Percentiles rank a stretch among this genome's conserved stretches.
Evolutionary conservation across 2,888 invertebrate genomes (phyloP).

Genomic region (Uloborus plumipes): DNA sequence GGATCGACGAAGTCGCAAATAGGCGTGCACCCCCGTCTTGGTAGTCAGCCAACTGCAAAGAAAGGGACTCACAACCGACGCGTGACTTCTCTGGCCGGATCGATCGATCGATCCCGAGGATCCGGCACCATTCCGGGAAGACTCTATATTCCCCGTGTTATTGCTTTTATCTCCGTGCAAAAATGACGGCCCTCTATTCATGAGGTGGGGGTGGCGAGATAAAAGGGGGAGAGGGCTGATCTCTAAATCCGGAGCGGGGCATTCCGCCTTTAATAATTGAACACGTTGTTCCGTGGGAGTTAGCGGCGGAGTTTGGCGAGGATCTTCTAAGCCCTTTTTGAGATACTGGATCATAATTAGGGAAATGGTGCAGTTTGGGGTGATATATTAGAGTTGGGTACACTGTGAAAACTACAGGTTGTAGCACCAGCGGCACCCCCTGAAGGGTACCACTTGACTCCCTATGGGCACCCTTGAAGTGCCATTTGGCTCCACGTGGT

Average conservation of each 20-base stretch:
- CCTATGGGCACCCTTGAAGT: too few relatives aligned
- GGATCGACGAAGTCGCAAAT: conserved; percentile 28
- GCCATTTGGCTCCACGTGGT: too few relatives aligned
- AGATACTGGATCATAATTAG: too few relatives aligned
- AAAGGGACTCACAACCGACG: conserved; percentile 28
- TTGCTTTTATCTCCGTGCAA: conserved; percentile 56
- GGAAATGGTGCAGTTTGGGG: too few relatives aligned
- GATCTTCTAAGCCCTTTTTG: too few relatives aligned
- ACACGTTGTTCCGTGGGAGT: conserved; percentile 38
- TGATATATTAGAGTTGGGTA: too few relatives aligned
- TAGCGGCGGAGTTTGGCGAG: too few relatives aligned
- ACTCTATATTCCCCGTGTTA: conserved; percentile 56
- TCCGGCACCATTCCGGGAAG: conserved; percentile 1
- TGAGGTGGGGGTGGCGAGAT: conserved; percentile 5
- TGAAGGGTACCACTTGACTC: too few relatives aligned
- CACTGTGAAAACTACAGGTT: too few relatives aligned
- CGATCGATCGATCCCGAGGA: conserved; percentile 43
- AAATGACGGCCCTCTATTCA: conserved; percentile 45
- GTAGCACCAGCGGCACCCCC: too few relatives aligned
- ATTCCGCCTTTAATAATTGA: conserved; percentile 46
- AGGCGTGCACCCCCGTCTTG: conserved; percentile 29
- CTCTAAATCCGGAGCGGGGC: conserved; percentile 16
- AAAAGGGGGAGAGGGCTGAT: conserved; percentile 28
- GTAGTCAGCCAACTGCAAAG: conserved; percentile 23
- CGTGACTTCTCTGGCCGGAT: conserved; percentile 41